phyloP scores from a whole-genome alignment of 2,113 vertebrate genomes.

The Peromyscus californicus region DNA sequence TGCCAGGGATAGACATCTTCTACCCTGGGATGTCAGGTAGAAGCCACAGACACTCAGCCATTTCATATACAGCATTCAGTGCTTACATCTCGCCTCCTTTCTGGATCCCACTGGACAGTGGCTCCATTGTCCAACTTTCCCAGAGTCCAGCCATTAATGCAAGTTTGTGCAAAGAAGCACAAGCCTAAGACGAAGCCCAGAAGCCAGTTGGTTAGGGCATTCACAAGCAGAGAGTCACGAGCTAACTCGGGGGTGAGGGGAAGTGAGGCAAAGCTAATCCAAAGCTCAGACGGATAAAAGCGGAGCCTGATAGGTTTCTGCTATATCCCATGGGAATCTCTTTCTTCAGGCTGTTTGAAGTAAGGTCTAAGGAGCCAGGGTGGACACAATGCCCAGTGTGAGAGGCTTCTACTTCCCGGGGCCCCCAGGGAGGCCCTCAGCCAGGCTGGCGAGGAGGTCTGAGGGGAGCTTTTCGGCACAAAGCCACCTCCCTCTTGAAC shows the following conservation, averaged over 20 bases:
- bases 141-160: background rate
- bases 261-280: background rate
- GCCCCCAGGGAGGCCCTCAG: slow-evolving; percentile 59
- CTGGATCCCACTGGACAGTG: background rate
- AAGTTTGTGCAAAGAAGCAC: background rate
- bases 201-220: background rate
- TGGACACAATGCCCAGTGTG: slow-evolving; percentile 33
- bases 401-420: background rate
- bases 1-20: background rate
- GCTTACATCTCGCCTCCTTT: background rate
- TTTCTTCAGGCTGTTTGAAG: background rate
- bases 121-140: background rate
- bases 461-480: slow-evolving; percentile 52
- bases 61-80: fast-evolving
- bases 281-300: background rate
- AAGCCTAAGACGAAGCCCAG: background rate
- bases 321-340: slow-evolving; percentile 61
- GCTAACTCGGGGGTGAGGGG: background rate
- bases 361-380: background rate
- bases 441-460: slow-evolving; percentile 19
- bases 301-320: background rate
- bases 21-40: background rate
- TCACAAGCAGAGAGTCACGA: background rate
- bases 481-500: slow-evolving; percentile 78
- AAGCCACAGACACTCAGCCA: background rate